Evolutionary conservation across 2,797 vertebrate genomes (phyloP), one percentile per base, ranked within the genome.

Genomic region (Typhlichthys eigenmanni): DNA sequence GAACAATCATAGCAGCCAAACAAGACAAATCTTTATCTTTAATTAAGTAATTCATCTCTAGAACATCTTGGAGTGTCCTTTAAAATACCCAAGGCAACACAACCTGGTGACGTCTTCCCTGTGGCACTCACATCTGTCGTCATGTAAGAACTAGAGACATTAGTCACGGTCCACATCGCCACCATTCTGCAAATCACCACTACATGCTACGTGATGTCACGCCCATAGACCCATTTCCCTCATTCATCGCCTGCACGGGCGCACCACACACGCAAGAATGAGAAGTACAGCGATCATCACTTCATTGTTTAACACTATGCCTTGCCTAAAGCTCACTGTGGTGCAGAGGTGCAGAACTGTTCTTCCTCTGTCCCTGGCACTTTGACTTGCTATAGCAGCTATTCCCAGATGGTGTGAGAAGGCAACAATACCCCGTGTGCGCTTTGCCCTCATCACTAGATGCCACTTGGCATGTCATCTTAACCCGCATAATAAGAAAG

Each of bases 41-140:
- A 43, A 43, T 9, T 43, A 43, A 43, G 38, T 43, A 43, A 43
- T 43, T 43, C 7, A 43, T 43, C 38, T 43, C 8, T 43, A 43
- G 38, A 43, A 10, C 38, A 43, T 10, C 79, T 81, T 74, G 68
- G 63, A 63, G 62, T 72, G 72, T 64, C 79, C 68, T 69, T 72
- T 82, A 85, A 81, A 49, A 3, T 4, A 2, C 48, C 48, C 48
- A 49, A 14, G 48, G 48, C 48, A 49, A 14, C 48, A 49, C 82
- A 86, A 83, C 84, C 71, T n/a, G 70, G 79, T 77, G 78, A 69
- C 79, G 71, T 80, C 68, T 49, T 48, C 51, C 32, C 60, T 34
- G 58, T 58, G 63, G 52, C 70, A 51, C 68, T 79, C 68, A 53
- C 81, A 75, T 81, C 63, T 74, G 64, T 86, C 79, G 83, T 70